Percentiles rank a stretch among this genome's conserved stretches.
Conservation (phyloP, 2,113 vertebrate genomes). For the Scartelaos histophorus region DNA sequence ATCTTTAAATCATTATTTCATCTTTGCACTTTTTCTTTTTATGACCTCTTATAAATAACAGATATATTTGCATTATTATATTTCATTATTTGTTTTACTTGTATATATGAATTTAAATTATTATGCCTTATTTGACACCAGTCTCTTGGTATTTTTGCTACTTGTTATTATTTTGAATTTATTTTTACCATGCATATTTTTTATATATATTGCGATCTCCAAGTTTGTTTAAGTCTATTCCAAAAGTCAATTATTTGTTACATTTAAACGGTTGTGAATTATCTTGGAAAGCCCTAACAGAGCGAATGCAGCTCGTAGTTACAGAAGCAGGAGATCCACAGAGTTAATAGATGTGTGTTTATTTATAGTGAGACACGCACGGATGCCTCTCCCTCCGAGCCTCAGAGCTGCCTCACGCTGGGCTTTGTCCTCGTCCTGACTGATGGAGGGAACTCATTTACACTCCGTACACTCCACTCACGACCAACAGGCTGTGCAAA, state of each 20-base stretch:
- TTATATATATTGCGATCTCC: too few relatives aligned
- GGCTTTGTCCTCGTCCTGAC: slow-evolving; percentile 56
- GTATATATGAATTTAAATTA: too few relatives aligned
- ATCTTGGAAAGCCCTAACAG: not conserved
- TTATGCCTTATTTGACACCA: too few relatives aligned
- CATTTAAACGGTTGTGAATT: not conserved
- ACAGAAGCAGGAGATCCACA: slow-evolving; percentile 42
- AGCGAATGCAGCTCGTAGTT: slow-evolving; percentile 16
- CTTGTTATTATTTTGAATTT: too few relatives aligned
- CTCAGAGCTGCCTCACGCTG: slow-evolving; percentile 53
- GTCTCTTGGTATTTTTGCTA: too few relatives aligned
- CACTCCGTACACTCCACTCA: slow-evolving; percentile 50
- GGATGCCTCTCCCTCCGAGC: slow-evolving; percentile 39
- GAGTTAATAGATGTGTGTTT: slow-evolving; percentile 47
- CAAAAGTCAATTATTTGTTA: not conserved
- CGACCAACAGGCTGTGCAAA: slow-evolving; percentile 67
- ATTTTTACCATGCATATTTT: too few relatives aligned
- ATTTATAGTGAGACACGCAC: slow-evolving; percentile 63
- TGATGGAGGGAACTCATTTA: slow-evolving; percentile 73
- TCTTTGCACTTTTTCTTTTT: too few relatives aligned
- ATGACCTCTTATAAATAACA: too few relatives aligned
- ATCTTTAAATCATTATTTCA: too few relatives aligned
- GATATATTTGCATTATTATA: too few relatives aligned
- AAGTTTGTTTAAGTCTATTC: too few relatives aligned
- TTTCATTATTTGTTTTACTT: too few relatives aligned